phyloP scores from a whole-genome alignment of 2,113 vertebrate species.

The Syngnathus typhle region DNA sequence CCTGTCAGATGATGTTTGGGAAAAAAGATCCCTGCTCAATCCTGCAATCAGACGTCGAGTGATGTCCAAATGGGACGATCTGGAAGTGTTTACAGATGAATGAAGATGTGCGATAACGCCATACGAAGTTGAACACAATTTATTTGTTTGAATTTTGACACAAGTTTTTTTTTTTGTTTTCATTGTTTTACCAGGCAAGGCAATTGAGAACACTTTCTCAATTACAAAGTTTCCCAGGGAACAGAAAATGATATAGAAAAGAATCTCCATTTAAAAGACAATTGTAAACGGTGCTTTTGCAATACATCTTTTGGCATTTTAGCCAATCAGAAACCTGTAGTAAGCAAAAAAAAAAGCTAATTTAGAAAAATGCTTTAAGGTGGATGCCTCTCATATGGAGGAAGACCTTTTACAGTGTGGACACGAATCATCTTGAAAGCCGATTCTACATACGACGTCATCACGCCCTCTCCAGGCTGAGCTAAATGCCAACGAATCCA shows the following conservation, averaged over 20 bases:
- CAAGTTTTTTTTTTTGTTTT: neutral
- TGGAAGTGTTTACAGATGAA: conserved; percentile 8
- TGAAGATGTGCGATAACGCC: conserved; percentile 1
- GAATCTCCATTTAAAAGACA: too few species aligned
- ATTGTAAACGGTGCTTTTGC: too few species aligned
- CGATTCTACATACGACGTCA: neutral
- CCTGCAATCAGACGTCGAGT: conserved; percentile 35
- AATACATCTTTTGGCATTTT: neutral
- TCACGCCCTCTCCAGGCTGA: neutral
- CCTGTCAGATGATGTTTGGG: conserved; percentile 19
- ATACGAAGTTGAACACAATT: neutral
- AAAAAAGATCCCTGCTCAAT: conserved; percentile 9
- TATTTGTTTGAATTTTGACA: neutral
- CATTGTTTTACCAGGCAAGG: too few species aligned
- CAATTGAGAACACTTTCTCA: too few species aligned
- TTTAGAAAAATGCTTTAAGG: neutral
- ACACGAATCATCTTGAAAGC: conserved; percentile 13
- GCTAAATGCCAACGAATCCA: conserved; percentile 7
- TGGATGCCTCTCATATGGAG: conserved; percentile 20
- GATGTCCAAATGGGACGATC: conserved; percentile 40
- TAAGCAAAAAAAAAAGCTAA: neutral
- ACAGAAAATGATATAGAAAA: neutral
- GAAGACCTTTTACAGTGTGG: neutral
- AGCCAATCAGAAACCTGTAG: neutral
- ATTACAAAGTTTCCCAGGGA: neutral